Conservation (phyloP, 2,113 vertebrate genomes). For the Neoarius graeffei region DNA sequence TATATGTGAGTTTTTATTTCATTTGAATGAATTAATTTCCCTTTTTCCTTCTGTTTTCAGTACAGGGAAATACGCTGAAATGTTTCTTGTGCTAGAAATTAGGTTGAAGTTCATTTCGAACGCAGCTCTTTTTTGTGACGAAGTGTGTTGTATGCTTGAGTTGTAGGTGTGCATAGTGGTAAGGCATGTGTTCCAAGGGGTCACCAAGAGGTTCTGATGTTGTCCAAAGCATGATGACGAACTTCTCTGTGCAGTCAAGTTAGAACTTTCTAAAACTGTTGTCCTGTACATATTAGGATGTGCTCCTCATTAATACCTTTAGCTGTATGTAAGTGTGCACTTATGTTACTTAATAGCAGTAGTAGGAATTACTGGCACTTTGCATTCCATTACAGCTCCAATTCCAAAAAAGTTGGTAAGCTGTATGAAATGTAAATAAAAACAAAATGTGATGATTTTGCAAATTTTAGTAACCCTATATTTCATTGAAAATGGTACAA, state of each 20-base stretch:
- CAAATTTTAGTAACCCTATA: too few relatives aligned
- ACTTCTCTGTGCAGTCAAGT: slow-evolving; percentile 20
- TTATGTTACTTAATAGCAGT: too few relatives aligned
- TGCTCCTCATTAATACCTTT: not conserved
- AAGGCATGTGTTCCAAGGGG: slow-evolving; percentile 46
- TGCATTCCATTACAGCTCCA: not conserved
- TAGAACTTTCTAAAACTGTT: not conserved
- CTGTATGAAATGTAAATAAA: too few relatives aligned
- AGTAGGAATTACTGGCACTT: not conserved
- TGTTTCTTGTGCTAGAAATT: not conserved
- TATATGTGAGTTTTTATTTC: not conserved
- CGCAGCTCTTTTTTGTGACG: not conserved
- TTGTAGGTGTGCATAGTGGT: slow-evolving; percentile 23
- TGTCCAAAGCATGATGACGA: slow-evolving; percentile 56
- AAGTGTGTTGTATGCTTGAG: slow-evolving; percentile 1
- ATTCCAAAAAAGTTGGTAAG: too few relatives aligned
- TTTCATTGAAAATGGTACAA: too few relatives aligned
- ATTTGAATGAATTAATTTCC: not conserved
- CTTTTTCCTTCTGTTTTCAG: not conserved
- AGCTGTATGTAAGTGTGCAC: not conserved
- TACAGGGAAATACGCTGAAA: not conserved
- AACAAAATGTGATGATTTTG: too few relatives aligned
- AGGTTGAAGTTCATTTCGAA: not conserved
- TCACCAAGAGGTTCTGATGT: slow-evolving; percentile 60
- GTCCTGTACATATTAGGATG: slow-evolving; percentile 39